Conservation (phyloP, 2,113 vertebrate species). For the Pollachius pollachius region DNA sequence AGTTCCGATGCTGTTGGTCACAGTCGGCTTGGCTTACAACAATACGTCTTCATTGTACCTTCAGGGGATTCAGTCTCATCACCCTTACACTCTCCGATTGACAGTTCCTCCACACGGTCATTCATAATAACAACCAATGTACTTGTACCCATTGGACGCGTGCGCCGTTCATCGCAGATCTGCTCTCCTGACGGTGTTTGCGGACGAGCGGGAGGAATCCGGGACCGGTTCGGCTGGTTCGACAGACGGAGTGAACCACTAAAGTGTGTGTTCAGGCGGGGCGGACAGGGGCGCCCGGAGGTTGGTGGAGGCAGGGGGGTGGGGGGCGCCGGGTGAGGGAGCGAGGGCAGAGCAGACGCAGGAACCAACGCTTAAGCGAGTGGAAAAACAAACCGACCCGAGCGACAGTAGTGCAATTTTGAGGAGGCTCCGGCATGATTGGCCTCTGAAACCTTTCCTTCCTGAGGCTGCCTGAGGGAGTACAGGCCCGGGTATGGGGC, state of each 20-base stretch:
- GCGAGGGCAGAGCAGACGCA: background rate
- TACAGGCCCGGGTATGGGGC: slow-evolving; percentile 17
- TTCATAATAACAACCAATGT: too few relatives aligned
- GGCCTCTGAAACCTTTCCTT: slow-evolving; percentile 42
- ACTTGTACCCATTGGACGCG: too few relatives aligned
- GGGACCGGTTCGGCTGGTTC: background rate
- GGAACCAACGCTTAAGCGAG: slow-evolving; percentile 8
- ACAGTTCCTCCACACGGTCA: too few relatives aligned
- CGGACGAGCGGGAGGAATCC: too few relatives aligned
- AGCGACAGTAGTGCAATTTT: slow-evolving; percentile 32
- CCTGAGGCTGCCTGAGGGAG: slow-evolving; percentile 18
- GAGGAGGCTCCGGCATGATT: slow-evolving; percentile 33
- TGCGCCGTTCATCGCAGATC: too few relatives aligned
- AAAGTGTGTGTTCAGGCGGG: background rate
- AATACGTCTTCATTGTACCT: too few relatives aligned
- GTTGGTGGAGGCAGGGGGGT: background rate
- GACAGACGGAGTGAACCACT: background rate
- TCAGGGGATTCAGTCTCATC: too few relatives aligned
- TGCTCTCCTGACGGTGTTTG: too few relatives aligned
- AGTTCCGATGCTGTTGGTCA: too few relatives aligned
- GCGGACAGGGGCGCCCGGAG: background rate
- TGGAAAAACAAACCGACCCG: background rate
- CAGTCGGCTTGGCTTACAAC: too few relatives aligned
- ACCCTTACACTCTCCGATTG: too few relatives aligned
- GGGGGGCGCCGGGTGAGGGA: background rate